Percentiles rank a stretch among this genome's conserved stretches.
Evolutionary conservation across 2,797 vertebrate genomes (phyloP).

Genomic region (Cryptoprocta ferox): DNA sequence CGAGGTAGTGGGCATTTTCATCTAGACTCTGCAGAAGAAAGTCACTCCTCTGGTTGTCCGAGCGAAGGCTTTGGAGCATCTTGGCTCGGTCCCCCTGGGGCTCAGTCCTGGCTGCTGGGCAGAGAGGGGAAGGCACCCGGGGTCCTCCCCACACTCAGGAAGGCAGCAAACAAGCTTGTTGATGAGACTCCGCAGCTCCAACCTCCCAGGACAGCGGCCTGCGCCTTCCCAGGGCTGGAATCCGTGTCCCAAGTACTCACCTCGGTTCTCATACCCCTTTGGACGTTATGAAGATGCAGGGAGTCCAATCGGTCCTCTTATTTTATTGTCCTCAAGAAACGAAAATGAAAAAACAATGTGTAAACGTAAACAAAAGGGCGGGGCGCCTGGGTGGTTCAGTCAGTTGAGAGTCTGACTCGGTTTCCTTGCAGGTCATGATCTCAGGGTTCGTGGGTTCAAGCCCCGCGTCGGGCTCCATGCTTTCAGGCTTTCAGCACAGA

Average conservation of each 20-base stretch:
- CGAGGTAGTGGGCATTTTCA: too few species aligned
- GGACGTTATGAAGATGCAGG: neutral
- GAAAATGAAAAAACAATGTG: too few species aligned
- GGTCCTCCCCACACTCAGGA: rapidly evolving
- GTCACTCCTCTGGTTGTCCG: neutral
- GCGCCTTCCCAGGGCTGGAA: neutral
- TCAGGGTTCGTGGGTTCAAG: too few species aligned
- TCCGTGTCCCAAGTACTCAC: too few species aligned
- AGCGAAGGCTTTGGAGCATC: neutral
- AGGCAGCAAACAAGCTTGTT: neutral
- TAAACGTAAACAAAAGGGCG: neutral
- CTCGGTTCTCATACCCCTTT: neutral
- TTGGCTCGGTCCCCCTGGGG: too few species aligned
- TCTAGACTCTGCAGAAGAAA: neutral
- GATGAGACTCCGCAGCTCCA: neutral
- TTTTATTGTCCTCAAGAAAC: neutral
- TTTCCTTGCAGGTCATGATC: too few species aligned
- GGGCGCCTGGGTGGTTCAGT: too few species aligned
- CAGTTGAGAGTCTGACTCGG: too few species aligned
- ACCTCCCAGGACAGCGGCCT: neutral
- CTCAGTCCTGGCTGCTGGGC: neutral
- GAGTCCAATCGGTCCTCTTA: neutral
- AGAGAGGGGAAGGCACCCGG: rapidly evolving
- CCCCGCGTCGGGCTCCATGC: too few species aligned
- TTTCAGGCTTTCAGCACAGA: too few species aligned